These are phyloP conservation scores for Eumaeus atala DNA, from an alignment of 1,140 invertebrate genomes.

Conservation along the genomic window DNA sequence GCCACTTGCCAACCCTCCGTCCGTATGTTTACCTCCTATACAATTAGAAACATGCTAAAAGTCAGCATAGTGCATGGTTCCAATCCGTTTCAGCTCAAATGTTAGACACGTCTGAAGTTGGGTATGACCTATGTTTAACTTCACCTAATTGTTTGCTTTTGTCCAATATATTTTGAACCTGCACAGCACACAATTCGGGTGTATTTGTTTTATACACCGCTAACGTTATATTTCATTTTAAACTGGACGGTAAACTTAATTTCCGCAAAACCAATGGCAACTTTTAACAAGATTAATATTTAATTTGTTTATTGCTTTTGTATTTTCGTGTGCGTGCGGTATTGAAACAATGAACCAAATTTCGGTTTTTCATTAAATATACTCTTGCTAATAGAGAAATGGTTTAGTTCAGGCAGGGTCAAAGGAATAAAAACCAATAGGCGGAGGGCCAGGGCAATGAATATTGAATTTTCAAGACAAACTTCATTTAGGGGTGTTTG, in stretches of 20 bases:
- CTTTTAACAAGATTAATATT: conserved; percentile 25
- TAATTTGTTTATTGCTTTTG: conserved; percentile 23
- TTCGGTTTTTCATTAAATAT: too few relatives aligned
- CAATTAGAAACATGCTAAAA: not conserved
- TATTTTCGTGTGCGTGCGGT: not conserved
- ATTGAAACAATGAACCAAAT: not conserved
- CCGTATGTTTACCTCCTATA: too few relatives aligned
- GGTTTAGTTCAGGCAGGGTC: too few relatives aligned
- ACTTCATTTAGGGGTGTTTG: too few relatives aligned
- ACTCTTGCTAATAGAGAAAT: too few relatives aligned
- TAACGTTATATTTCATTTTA: not conserved
- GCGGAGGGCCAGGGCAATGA: too few relatives aligned
- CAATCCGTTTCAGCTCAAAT: too few relatives aligned
- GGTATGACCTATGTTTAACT: conserved; percentile 6
- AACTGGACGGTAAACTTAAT: conserved; percentile 20
- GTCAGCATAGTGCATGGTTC: too few relatives aligned
- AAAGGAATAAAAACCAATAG: too few relatives aligned
- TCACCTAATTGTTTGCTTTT: conserved; percentile 6
- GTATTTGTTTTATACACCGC: not conserved
- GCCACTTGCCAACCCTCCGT: too few relatives aligned
- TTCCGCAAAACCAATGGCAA: conserved; percentile 14
- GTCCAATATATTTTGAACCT: conserved; percentile 7
- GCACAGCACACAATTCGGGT: not conserved
- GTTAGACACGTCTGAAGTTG: too few relatives aligned
- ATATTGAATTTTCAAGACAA: too few relatives aligned